Conservation (phyloP, 2,797 vertebrate species). For the Glossophaga mutica region DNA sequence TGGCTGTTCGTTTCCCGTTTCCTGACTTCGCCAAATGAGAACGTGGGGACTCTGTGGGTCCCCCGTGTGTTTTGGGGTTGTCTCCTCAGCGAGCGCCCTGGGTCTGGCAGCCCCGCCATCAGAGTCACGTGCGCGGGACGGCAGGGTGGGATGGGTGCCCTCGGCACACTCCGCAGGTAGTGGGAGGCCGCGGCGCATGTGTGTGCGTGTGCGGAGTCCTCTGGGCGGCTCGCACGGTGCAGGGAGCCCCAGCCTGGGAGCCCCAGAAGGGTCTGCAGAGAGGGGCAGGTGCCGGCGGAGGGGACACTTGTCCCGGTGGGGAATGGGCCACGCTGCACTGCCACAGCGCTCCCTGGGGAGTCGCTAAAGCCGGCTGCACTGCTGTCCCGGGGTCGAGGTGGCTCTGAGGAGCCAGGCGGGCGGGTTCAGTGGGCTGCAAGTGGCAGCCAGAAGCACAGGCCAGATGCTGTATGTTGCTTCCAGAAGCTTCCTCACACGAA, state of each 20-base stretch:
- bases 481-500: background rate
- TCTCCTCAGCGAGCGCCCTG: no score
- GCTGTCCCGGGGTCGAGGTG: background rate
- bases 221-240: background rate
- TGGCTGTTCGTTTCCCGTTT: background rate
- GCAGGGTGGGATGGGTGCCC: background rate
- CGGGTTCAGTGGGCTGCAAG: background rate
- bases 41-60: background rate
- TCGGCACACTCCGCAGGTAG: background rate
- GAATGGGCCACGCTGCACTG: rapidly evolving
- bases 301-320: background rate
- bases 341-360: no score
- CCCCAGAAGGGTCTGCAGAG: background rate
- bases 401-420: background rate
- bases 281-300: no score
- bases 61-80: rapidly evolving
- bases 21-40: background rate
- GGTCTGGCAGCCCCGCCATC: no score
- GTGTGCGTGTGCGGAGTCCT: background rate
- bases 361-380: background rate
- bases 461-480: background rate
- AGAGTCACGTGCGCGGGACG: rapidly evolving
- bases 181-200: background rate
- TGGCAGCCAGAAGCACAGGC: background rate
- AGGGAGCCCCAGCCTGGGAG: background rate